Evolutionary conservation across 2,113 vertebrate genomes (phyloP).

Genomic region (Lamprologus ornatipinnis): DNA sequence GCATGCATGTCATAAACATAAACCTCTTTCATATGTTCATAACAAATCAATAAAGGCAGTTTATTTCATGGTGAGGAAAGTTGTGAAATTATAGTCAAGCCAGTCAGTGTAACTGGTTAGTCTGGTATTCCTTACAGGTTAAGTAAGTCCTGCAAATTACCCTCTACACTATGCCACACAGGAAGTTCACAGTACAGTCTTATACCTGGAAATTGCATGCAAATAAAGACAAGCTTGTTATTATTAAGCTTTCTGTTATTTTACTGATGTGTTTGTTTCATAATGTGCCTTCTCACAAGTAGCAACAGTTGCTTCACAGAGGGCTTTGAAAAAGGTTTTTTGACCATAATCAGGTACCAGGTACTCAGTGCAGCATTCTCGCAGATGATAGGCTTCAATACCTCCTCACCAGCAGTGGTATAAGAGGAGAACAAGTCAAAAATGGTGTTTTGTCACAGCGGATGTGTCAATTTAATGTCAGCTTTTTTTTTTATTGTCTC

Average conservation of each 20-base stretch:
- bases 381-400: background rate
- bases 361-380: background rate
- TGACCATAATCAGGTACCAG: background rate
- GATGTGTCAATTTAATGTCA: background rate
- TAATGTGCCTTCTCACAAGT: background rate
- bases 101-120: background rate
- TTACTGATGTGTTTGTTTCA: background rate
- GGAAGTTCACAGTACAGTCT: background rate
- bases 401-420: background rate
- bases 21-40: background rate
- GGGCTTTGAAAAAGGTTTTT: background rate
- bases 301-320: background rate
- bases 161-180: background rate
- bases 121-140: background rate
- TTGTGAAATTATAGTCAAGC: background rate
- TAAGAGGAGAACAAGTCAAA: background rate
- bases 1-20: background rate
- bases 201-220: background rate
- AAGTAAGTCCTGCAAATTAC: background rate
- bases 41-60: background rate
- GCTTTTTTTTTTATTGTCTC: background rate
- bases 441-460: background rate
- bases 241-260: background rate
- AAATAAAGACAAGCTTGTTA: background rate
- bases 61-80: background rate